A percentile compares a stretch with the other conserved stretches of the same genome.
phyloP scores from a whole-genome alignment of 1,140 invertebrate genomes.

The Drosophila ambigua region DNA sequence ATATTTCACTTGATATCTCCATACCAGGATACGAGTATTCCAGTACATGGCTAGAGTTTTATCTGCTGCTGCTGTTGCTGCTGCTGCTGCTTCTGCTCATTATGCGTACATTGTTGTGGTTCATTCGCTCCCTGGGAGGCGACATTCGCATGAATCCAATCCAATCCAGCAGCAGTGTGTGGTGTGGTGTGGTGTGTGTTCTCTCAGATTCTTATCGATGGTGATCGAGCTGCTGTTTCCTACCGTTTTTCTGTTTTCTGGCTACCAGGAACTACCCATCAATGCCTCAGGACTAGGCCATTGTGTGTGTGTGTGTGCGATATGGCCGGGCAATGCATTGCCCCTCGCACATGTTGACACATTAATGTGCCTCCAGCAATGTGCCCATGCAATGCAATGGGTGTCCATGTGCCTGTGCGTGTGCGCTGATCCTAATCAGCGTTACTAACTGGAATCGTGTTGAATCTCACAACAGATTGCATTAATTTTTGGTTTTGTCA shows the following conservation, averaged over 20 bases:
- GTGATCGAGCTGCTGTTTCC: slow-evolving; percentile 6
- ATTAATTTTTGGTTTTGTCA: slow-evolving; percentile 57
- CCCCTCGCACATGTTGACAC: slow-evolving; percentile 77
- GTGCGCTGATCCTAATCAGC: slow-evolving; percentile 70
- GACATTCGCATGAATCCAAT: slow-evolving; percentile 68
- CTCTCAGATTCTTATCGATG: slow-evolving; percentile 54
- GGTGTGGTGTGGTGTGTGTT: slow-evolving; percentile 19
- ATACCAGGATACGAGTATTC: slow-evolving; percentile 24
- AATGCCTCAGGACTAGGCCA: slow-evolving; percentile 37
- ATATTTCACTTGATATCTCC: slow-evolving; percentile 42
- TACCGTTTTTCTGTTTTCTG: no score
- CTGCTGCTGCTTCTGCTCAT: slow-evolving; percentile 48
- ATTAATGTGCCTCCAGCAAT: slow-evolving; percentile 63
- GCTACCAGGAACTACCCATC: slow-evolving; percentile 75
- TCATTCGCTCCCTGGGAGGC: slow-evolving; percentile 29
- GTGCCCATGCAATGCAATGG: neutral
- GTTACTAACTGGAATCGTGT: slow-evolving; percentile 79
- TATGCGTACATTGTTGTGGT: slow-evolving; percentile 76
- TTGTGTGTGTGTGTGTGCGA: slow-evolving; percentile 20
- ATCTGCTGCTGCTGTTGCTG: slow-evolving; percentile 14
- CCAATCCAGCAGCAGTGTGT: no score
- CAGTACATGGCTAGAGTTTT: no score
- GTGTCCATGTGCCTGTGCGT: slow-evolving; percentile 58
- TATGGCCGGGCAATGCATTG: neutral
- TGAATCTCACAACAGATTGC: slow-evolving; percentile 60